These are phyloP conservation scores for Stomatorhinus ivindoensis DNA, from an alignment of 2,113 vertebrate species.

Conservation along the genomic window DNA sequence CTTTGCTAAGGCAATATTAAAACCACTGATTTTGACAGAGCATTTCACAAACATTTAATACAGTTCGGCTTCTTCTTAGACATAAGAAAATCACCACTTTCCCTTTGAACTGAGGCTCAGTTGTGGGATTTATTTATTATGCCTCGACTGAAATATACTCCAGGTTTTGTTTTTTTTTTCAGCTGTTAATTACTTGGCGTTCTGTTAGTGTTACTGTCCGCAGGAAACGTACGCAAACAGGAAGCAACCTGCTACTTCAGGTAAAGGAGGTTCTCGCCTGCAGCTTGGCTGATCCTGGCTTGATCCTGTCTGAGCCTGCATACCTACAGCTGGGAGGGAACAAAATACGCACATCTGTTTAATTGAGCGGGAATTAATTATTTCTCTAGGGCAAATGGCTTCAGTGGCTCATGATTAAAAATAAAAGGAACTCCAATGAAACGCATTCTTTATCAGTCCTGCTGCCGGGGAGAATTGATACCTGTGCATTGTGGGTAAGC, in stretches of 20 bases:
- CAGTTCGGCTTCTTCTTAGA: neutral
- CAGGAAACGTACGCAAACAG: neutral
- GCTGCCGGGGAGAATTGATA: slow-evolving; percentile 52
- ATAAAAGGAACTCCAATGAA: slow-evolving; percentile 49
- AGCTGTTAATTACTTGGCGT: too few species aligned
- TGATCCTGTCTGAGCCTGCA: neutral
- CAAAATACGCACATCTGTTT: slow-evolving; percentile 56
- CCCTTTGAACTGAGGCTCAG: neutral
- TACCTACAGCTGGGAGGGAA: slow-evolving; percentile 17
- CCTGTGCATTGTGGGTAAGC: slow-evolving; percentile 43
- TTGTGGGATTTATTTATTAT: neutral
- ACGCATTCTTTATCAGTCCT: slow-evolving; percentile 29
- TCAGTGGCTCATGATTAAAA: slow-evolving; percentile 45
- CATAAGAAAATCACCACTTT: neutral
- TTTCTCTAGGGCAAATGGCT: slow-evolving; percentile 58
- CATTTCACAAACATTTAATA: neutral
- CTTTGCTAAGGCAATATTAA: neutral
- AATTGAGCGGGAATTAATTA: slow-evolving; percentile 54
- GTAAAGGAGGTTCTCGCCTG: neutral
- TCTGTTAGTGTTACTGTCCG: too few species aligned
- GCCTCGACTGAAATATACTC: neutral
- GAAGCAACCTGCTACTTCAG: neutral
- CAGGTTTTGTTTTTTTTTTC: neutral
- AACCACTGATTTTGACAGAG: neutral
- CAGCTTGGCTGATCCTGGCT: neutral